Evolutionary conservation across 23 tunicate genomes (phyloP).

Genomic region (Styela plicata): DNA sequence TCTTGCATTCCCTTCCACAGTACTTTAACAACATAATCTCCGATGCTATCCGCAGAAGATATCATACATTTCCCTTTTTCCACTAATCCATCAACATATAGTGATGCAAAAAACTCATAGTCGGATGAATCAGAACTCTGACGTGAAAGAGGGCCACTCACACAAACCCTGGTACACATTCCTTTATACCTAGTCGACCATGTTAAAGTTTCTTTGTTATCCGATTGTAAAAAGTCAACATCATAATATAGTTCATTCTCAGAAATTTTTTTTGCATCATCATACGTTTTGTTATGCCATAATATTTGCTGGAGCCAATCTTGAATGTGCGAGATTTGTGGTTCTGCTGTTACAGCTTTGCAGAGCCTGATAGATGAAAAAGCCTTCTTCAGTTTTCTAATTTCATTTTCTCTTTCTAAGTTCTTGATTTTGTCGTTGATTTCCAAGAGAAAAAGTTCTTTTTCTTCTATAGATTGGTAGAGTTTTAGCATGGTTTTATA

Average conservation of each 20-base stretch:
- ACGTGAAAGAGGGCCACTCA: not conserved
- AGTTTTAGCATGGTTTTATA: slow-evolving; percentile 2
- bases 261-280: not conserved
- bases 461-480: not conserved
- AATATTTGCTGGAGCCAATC: not conserved
- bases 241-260: not conserved
- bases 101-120: slow-evolving; percentile 4
- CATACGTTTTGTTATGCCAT: not conserved
- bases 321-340: not conserved
- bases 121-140: not conserved
- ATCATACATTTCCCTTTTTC: not conserved
- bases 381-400: not conserved
- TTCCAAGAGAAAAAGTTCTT: slow-evolving; percentile 21
- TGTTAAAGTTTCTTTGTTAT: slow-evolving; percentile 3
- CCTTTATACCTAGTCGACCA: slow-evolving; percentile 9
- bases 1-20: slow-evolving; percentile 16
- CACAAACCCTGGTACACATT: not conserved
- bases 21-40: slow-evolving; percentile 5
- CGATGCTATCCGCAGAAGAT: not conserved
- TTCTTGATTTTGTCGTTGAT: not conserved
- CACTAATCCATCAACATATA: slow-evolving; percentile 27
- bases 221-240: not conserved
- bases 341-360: not conserved
- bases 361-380: not conserved
- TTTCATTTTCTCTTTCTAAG: slow-evolving; percentile 1